A percentile compares a stretch with the other conserved stretches of the same genome.
phyloP scores from a whole-genome alignment of 2,888 invertebrate species.

The Halictus quadricinctus region DNA sequence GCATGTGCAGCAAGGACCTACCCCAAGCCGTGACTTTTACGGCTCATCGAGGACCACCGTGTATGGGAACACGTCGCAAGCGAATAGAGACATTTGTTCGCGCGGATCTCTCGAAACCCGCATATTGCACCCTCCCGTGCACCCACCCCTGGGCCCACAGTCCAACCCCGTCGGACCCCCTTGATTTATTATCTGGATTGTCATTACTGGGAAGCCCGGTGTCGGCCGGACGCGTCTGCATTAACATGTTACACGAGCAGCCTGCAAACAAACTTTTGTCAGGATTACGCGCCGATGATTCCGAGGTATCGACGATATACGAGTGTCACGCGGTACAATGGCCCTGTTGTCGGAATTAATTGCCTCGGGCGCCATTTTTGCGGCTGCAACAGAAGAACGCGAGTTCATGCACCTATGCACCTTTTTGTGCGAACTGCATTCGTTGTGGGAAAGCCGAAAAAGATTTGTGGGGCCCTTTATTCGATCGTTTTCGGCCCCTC shows the following conservation, averaged over 20 bases:
- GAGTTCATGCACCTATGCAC: background rate
- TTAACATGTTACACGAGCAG: slow-evolving; percentile 67
- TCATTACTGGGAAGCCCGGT: slow-evolving; percentile 78
- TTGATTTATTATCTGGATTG: slow-evolving; percentile 80
- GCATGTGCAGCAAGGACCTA: slow-evolving; percentile 59
- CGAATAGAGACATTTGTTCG: slow-evolving; percentile 80
- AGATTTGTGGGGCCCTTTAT: background rate
- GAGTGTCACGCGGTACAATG: slow-evolving; percentile 25
- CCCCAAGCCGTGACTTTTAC: slow-evolving; percentile 74
- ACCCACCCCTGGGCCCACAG: slow-evolving; percentile 49
- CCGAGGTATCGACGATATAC: slow-evolving; percentile 50
- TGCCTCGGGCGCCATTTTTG: slow-evolving; percentile 23
- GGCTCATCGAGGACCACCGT: slow-evolving; percentile 66
- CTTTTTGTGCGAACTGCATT: slow-evolving; percentile 13
- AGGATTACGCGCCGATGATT: slow-evolving; percentile 73
- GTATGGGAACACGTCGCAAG: slow-evolving; percentile 62
- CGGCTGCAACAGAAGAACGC: background rate
- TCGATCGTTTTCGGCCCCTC: background rate
- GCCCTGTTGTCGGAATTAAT: slow-evolving; percentile 37
- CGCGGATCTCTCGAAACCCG: slow-evolving; percentile 70
- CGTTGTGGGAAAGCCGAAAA: background rate
- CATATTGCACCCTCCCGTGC: slow-evolving; percentile 67
- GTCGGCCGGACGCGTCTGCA: slow-evolving; percentile 66
- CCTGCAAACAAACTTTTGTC: slow-evolving; percentile 74
- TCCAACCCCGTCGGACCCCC: slow-evolving; percentile 70